Conservation (phyloP, 37 sponge, comb jelly and placozoan species). For the Aplysina aerophoba region DNA sequence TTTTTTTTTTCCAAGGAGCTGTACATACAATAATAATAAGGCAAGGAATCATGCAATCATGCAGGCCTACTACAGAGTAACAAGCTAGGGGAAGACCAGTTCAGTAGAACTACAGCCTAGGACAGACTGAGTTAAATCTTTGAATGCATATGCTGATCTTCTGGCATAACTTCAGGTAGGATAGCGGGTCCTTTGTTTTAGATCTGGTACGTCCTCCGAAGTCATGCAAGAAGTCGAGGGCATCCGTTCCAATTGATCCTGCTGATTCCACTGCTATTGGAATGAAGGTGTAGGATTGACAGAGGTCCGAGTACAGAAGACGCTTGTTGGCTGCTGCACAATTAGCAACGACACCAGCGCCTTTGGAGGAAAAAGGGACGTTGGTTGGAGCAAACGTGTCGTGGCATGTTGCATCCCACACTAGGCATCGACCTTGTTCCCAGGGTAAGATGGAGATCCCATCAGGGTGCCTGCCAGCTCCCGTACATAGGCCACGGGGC, state of each 20-base stretch:
- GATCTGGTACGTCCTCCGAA: not conserved
- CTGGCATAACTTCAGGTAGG: not conserved
- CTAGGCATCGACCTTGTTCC: constrained; percentile 7
- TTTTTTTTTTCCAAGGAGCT: too few species aligned
- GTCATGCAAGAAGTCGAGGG: not conserved
- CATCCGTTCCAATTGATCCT: constrained; percentile 4
- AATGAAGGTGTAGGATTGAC: not conserved
- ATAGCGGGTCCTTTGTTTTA: not conserved
- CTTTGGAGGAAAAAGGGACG: constrained; percentile 13
- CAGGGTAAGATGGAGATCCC: constrained; percentile 47
- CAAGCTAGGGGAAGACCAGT: too few species aligned
- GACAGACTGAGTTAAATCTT: constrained; percentile 18
- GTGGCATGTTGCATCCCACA: constrained; percentile 36
- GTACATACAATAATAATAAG: too few species aligned
- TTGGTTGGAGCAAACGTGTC: constrained; percentile 30
- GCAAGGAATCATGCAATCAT: too few species aligned
- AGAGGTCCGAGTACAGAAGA: not conserved
- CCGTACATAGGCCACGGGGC: constrained; percentile 17
- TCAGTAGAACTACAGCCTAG: constrained; percentile 5
- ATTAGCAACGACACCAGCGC: constrained; percentile 6
- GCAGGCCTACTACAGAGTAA: too few species aligned
- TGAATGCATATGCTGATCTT: constrained; percentile 7
- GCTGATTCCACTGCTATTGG: constrained; percentile 21
- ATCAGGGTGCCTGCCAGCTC: constrained; percentile 48
- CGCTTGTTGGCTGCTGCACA: constrained; percentile 7